Conservation (phyloP, 2,797 vertebrate genomes). For the Sylvilagus floridanus region DNA sequence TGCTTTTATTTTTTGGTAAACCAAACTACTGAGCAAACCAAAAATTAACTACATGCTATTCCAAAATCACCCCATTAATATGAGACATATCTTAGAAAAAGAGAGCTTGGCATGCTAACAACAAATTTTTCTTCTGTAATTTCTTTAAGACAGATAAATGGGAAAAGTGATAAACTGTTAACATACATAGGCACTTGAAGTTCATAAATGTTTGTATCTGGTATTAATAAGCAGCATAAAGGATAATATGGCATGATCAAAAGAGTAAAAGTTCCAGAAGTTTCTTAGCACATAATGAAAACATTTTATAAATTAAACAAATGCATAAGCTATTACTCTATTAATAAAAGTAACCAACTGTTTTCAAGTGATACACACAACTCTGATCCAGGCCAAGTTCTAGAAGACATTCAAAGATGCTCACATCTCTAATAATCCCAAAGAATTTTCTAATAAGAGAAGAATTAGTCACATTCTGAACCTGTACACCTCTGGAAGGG, state of each 20-base stretch:
- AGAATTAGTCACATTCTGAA: conserved; percentile 58
- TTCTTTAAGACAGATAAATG: conserved; percentile 48
- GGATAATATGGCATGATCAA: neutral
- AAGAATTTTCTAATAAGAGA: conserved; percentile 67
- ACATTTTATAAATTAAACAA: conserved; percentile 55
- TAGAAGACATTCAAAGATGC: conserved; percentile 32
- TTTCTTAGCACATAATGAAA: conserved; percentile 30
- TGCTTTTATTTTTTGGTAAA: neutral
- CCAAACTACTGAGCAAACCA: conserved; percentile 54
- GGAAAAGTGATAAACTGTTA: conserved; percentile 14
- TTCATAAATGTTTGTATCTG: neutral
- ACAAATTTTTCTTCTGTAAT: neutral
- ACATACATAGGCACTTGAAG: conserved; percentile 14
- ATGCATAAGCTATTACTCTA: neutral
- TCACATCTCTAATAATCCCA: conserved; percentile 18
- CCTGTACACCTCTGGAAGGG: conserved; percentile 63
- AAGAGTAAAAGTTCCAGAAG: conserved; percentile 40
- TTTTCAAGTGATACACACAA: conserved; percentile 15
- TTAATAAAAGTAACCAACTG: conserved; percentile 48
- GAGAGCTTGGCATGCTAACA: neutral
- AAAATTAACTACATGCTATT: neutral
- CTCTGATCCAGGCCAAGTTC: conserved; percentile 20
- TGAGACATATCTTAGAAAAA: conserved; percentile 41
- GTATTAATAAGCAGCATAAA: conserved; percentile 45
- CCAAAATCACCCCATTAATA: conserved; percentile 62